Conservation (phyloP, 2,113 vertebrate species). For the Ochotona princeps region DNA sequence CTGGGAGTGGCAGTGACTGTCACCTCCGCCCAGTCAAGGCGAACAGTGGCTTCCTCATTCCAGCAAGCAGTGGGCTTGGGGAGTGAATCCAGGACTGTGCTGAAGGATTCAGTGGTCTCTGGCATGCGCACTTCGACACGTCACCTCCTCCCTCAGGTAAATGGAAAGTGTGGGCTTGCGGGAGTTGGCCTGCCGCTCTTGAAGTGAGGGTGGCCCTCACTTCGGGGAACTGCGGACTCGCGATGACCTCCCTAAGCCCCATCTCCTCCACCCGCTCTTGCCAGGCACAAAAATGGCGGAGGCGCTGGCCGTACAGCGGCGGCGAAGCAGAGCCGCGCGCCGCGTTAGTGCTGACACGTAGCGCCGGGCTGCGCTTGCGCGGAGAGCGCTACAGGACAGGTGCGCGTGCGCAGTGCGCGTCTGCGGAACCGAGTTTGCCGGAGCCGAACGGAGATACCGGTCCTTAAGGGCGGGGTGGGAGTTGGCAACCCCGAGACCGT, state of each 20-base stretch:
- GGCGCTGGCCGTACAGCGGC: not conserved
- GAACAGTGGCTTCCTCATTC: not conserved
- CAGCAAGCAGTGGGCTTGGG: not conserved
- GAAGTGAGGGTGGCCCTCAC: not conserved
- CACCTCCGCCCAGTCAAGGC: not conserved
- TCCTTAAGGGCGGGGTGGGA: fast-evolving
- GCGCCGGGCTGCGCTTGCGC: constrained; percentile 66
- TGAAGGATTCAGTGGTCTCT: not conserved
- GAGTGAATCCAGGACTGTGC: not conserved
- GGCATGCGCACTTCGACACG: not conserved
- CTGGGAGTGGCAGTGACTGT: no score
- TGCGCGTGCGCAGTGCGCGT: constrained; percentile 60
- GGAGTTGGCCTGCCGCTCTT: not conserved
- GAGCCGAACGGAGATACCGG: fast-evolving
- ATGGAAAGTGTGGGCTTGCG: not conserved
- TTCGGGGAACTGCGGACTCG: not conserved
- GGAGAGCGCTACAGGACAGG: fast-evolving
- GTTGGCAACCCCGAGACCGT: not conserved
- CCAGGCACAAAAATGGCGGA: constrained; percentile 29
- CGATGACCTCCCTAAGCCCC: not conserved
- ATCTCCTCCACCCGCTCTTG: fast-evolving
- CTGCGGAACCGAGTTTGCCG: fast-evolving
- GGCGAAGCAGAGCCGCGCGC: not conserved
- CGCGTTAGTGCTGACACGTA: constrained; percentile 66
- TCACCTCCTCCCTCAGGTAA: not conserved